A percentile compares a stretch with the other conserved stretches of the same genome.
phyloP scores from a whole-genome alignment of 2,113 vertebrate genomes.

The Meleagris gallopavo region DNA sequence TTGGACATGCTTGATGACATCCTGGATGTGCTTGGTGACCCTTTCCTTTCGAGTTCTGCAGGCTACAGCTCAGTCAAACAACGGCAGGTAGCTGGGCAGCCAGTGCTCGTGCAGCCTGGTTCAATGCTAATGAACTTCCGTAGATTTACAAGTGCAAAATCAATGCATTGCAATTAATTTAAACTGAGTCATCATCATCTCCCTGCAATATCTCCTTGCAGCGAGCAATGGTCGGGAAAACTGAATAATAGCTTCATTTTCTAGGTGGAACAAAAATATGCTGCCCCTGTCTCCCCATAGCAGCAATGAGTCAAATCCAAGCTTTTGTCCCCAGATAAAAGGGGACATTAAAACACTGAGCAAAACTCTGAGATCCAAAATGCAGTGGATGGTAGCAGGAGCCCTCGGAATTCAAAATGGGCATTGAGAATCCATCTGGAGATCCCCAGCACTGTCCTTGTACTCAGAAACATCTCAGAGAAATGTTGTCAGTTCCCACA shows the following conservation, averaged over 20 bases:
- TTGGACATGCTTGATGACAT: too few species aligned
- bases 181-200: not conserved
- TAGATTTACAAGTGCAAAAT: not conserved
- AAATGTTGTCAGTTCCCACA: not conserved
- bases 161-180: not conserved
- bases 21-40: not conserved
- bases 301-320: not conserved
- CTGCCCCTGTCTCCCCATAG: not conserved
- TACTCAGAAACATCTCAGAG: not conserved
- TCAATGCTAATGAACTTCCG: conserved; percentile 18
- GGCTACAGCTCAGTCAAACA: not conserved
- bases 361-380: not conserved
- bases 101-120: not conserved
- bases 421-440: not conserved
- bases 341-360: not conserved
- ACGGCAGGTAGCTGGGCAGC: not conserved
- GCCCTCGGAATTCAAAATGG: not conserved
- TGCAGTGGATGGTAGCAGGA: not conserved
- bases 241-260: not conserved
- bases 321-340: not conserved
- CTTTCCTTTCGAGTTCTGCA: not conserved
- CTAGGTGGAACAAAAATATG: not conserved
- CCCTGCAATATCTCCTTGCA: not conserved
- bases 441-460: not conserved
- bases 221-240: not conserved